Conservation (phyloP, 2,888 invertebrate genomes). For the Agrochola macilenta region DNA sequence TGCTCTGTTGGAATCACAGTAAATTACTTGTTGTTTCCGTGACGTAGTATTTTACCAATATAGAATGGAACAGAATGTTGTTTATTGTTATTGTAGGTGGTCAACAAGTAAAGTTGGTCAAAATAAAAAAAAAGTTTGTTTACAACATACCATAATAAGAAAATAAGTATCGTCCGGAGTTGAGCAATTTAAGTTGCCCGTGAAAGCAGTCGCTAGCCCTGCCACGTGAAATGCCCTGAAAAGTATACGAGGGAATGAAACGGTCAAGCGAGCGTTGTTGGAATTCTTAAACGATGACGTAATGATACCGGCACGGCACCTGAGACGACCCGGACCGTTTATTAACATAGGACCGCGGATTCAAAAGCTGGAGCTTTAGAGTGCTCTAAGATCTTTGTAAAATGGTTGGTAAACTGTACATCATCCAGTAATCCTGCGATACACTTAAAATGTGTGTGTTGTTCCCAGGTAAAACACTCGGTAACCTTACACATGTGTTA, state of each 20-base stretch:
- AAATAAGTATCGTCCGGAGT: not conserved
- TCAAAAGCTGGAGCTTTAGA: not conserved
- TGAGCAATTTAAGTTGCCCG: not conserved
- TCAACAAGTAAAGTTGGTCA: not conserved
- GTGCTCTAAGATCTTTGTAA: not conserved
- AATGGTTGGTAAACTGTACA: not conserved
- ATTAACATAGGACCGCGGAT: slow-evolving; percentile 6
- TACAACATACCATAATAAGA: not conserved
- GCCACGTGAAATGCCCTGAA: slow-evolving; percentile 7
- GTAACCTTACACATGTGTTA: not conserved
- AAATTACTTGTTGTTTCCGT: not conserved
- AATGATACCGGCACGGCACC: slow-evolving; percentile 21
- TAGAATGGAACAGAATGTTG: not conserved
- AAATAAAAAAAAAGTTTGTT: not conserved
- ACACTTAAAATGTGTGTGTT: not conserved
- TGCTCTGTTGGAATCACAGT: not conserved
- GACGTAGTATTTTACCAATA: not conserved
- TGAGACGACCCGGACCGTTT: slow-evolving; percentile 11
- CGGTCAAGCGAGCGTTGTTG: slow-evolving; percentile 49
- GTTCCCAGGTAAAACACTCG: not conserved
- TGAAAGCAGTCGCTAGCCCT: not conserved
- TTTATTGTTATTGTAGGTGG: not conserved
- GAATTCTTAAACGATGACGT: slow-evolving; percentile 48
- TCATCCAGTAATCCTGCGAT: not conserved
- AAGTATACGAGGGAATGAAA: slow-evolving; percentile 30